These are phyloP conservation scores for Cyprinodon brontotheroides DNA, from an alignment of 2,113 vertebrate genomes.

Conservation along the genomic window DNA sequence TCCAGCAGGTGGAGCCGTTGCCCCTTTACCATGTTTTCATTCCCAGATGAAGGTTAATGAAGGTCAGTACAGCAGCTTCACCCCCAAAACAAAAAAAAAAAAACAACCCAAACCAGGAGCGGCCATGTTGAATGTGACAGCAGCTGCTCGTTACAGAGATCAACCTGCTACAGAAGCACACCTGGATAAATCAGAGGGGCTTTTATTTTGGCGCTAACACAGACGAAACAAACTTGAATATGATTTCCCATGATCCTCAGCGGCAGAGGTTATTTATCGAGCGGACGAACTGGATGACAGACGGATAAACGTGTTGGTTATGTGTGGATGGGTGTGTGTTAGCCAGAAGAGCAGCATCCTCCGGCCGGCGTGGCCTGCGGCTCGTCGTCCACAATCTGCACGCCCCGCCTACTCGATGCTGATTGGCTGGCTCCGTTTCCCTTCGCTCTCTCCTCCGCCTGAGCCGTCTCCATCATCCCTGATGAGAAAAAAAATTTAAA, in stretches of 20 bases:
- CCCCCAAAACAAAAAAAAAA: background rate
- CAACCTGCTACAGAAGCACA: constrained; percentile 19
- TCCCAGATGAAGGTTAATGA: constrained; percentile 3
- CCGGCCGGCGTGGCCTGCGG: constrained; percentile 87
- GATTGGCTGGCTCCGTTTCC: constrained; percentile 90
- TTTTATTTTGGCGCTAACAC: constrained; percentile 54
- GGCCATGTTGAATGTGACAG: background rate
- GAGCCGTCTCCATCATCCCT: constrained; percentile 99
- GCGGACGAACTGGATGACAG: constrained; percentile 24
- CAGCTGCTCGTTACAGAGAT: background rate
- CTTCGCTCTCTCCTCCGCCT: constrained; percentile 90
- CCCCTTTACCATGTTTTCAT: background rate
- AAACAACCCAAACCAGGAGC: constrained; percentile 8
- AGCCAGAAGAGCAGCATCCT: constrained; percentile 94
- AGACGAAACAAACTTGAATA: constrained; percentile 41
- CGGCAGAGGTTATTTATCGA: constrained; percentile 42
- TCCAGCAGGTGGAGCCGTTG: constrained; percentile 20
- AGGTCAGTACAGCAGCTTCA: constrained; percentile 2
- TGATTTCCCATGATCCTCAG: constrained; percentile 60
- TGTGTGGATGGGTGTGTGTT: constrained; percentile 63
- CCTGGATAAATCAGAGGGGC: constrained; percentile 20
- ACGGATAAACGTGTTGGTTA: constrained; percentile 31
- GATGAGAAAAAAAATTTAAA: background rate
- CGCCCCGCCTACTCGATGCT: constrained; percentile 85
- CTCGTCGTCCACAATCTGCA: constrained; percentile 97